Evolutionary conservation across 2,888 invertebrate species (phyloP), one percentile per base, ranked within the genome.

Genomic region (Scelioninae gen. 1): DNA sequence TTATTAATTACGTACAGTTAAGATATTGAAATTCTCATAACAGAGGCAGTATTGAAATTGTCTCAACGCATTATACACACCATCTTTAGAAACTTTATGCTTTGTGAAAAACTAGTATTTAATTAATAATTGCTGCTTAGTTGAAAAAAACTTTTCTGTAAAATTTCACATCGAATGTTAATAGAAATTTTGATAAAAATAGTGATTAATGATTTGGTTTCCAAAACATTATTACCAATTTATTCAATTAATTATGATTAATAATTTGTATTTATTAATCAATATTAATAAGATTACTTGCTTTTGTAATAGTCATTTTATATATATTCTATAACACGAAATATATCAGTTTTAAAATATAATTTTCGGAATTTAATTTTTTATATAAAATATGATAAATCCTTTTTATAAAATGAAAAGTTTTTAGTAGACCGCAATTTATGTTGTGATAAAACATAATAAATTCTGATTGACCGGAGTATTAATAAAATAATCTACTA

Each of bases 1-100:
- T 68, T 76, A 68, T 76, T 76, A 66, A 76, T 76, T 76, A 68
- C 76, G 58, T 62, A 45, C 38, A 60, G 51, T 58, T 68, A 68
- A 76, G 68, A 68, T 53, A 68, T 45, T 76, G 68, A 76, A 76
- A 68, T 68, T 76, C 76, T 31, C 43, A 72, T 62, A 56, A 63
- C 63, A 63, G 23, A 60, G 23, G 29, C 74, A 23, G 74, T 56
- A 56, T 55, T 45, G 29, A 65, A 45, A 38, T 74, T 47, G 55
- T 63, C 38, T 60, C 15, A 51, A 34, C 11, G 43, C 9, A 49
- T 63, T 60, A 31, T 11, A 51, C 23, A 4, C 9, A 7, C 43
- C 31, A 13, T 15, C 38, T 43, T 23, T 23, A 43, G 32, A 47
- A 16, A 68, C 32, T 40, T 55, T 31, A 32, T 10, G 53, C 31